phyloP scores from a whole-genome alignment of 2,888 invertebrate species.

The Hoplodrina blanda region DNA sequence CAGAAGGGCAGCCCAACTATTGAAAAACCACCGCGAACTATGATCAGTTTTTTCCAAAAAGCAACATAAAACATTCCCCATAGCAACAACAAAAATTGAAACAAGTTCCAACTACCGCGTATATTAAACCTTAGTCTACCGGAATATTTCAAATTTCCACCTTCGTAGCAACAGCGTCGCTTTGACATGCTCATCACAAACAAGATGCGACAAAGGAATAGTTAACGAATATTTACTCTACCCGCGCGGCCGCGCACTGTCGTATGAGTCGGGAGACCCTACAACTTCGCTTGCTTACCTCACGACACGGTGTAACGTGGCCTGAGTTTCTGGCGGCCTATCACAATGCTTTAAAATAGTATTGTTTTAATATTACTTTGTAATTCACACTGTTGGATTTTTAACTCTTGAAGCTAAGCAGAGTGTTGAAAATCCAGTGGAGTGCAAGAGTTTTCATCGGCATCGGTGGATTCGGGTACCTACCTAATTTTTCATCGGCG shows the following conservation, averaged over 20 bases:
- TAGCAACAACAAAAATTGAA: conserved; percentile 2
- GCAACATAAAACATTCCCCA: neutral
- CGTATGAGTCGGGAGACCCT: conserved; percentile 14
- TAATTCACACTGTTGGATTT: too few relatives aligned
- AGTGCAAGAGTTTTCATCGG: too few relatives aligned
- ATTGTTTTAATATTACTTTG: too few relatives aligned
- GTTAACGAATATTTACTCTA: conserved; percentile 81
- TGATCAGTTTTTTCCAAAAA: neutral
- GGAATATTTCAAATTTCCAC: conserved; percentile 59
- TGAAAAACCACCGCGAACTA: neutral
- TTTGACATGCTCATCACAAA: conserved; percentile 76
- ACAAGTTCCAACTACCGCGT: conserved; percentile 3
- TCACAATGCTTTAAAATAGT: too few relatives aligned
- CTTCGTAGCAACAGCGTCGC: conserved; percentile 63
- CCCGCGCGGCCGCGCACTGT: conserved; percentile 67
- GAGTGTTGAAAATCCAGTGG: too few relatives aligned
- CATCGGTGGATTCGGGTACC: too few relatives aligned
- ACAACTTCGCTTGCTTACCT: conserved; percentile 20
- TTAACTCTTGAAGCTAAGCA: too few relatives aligned
- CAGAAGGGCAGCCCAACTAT: neutral
- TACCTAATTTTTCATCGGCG: too few relatives aligned
- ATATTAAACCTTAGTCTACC: conserved; percentile 18
- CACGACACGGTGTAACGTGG: conserved; percentile 10
- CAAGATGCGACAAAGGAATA: conserved; percentile 82
- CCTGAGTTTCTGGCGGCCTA: too few relatives aligned